Base-by-base conservation (phyloP, 2,113 vertebrate species). In the Solenodon paradoxus region DNA sequence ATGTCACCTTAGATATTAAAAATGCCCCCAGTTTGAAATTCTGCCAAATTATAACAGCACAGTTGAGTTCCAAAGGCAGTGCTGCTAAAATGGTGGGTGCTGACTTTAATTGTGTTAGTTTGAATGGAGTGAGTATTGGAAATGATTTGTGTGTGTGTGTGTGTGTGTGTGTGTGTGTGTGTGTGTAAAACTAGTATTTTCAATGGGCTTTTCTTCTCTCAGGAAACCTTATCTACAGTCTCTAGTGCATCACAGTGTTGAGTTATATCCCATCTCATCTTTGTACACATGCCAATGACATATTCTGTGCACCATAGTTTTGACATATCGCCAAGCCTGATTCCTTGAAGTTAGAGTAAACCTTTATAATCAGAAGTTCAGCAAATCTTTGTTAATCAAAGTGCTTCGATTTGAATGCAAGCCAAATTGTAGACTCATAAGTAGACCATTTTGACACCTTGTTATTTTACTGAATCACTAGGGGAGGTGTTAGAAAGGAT, bases 161-260 rank as follows among this genome's bases (percentile, higher is more conserved):
- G 20, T 82, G 92, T 97, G 64, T 61, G 20, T 79, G 17, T 80
- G 4, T 38, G 30, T 95, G 96, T 85, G 95, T 30, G 2, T 40
- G 42, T 95, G 93, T 84, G 96, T 55, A 93, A 97, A 97, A 95
- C 53, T 47, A 88, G 64, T 89, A 97, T 98, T 97, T 97, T 20
- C 79, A 96, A 42, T 94, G 57, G 78, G 78, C 95, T 97, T 97
- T 93, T 93, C 90, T 98, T 98, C 95, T 98, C 96, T 97, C 69
- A 68, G 71, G 51, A 94, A 96, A 95, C 80, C 78, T 26, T 96
- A 96, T 97, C 96, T 97, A 97, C 88, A 96, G 81, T 82, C 74
- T 95, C 26, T 68, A 90, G 79, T 59, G 83, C 87, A 96, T 96
- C 85, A 92, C 59, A 95, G 64, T 95, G 97, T 97, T 97, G 53